Percentiles rank a stretch among this genome's conserved stretches.
Conservation (phyloP, 2,797 vertebrate species). For the Tokudaia muenninki region DNA sequence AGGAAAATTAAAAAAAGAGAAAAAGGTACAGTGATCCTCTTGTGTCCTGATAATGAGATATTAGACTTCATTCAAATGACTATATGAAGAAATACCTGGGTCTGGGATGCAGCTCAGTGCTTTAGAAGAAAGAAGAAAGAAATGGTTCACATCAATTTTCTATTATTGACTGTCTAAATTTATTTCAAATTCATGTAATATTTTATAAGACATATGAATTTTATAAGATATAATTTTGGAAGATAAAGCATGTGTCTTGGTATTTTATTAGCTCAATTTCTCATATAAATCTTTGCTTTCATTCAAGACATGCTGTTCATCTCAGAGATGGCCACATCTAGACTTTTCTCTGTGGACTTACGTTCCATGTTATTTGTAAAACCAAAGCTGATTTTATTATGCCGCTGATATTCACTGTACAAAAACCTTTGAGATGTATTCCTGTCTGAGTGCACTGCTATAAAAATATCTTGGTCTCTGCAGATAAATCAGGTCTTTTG, state of each 20-base stretch:
- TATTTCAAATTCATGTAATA: slow-evolving; percentile 52
- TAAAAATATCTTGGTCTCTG: slow-evolving; percentile 67
- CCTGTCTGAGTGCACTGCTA: slow-evolving; percentile 16
- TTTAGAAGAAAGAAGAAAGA: neutral
- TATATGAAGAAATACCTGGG: neutral
- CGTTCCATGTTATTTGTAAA: slow-evolving; percentile 56
- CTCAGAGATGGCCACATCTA: slow-evolving; percentile 7
- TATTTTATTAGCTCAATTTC: slow-evolving; percentile 37
- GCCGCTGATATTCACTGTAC: slow-evolving; percentile 33
- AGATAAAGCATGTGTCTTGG: neutral
- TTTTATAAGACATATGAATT: slow-evolving; percentile 44
- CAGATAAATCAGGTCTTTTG: slow-evolving; percentile 62
- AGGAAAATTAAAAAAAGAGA: neutral
- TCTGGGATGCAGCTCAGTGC: neutral
- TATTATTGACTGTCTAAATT: slow-evolving; percentile 28
- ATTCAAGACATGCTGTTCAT: slow-evolving; percentile 7
- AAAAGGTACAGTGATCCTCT: neutral
- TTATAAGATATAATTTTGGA: slow-evolving; percentile 15
- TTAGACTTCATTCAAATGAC: neutral
- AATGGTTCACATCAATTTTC: neutral
- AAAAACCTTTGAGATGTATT: slow-evolving; percentile 65
- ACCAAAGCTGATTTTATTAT: slow-evolving; percentile 66
- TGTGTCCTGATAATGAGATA: neutral
- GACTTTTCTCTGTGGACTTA: slow-evolving; percentile 36
- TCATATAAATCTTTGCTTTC: slow-evolving; percentile 44